Evolutionary conservation across 1,140 invertebrate species (phyloP), one percentile per base, ranked within the genome.

Genomic region (Zaprionus capensis): DNA sequence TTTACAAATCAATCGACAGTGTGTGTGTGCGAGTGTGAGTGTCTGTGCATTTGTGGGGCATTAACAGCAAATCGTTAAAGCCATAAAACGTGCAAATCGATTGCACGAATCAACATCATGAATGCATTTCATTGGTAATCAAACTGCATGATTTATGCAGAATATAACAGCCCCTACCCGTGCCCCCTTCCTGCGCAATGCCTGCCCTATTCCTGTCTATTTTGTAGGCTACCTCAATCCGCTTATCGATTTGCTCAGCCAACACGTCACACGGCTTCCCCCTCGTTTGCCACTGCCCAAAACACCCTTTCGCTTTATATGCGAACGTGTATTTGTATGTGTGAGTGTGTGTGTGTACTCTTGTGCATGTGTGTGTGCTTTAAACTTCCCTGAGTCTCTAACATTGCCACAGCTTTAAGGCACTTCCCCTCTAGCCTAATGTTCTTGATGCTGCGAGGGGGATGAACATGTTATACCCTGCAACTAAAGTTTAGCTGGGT

Each of bases 71-170:
- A 58, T 70, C 58, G 46, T 59, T 72, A 79, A 87, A 74, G 53
- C 65, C 44, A 73, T 90, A 66, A 84, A 87, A 84, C 76, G 74
- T 88, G 64, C 71, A 76, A 88, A 88, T 90, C 84, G 81, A 87
- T 90, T 69, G 83, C 70, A 78, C 80, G 75, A 83, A 87, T 74
- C 41, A 46, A 46, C 17, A 9, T 17, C n/a, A 17, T 62, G 38
- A 80, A 71, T 58, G 59, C 46, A 74, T 87, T 84, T 87, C 70
- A 87, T 75, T 71, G 68, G 68, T 68, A 75, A 80, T 80, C 84
- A 81, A 81, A 87, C 59, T 78, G 73, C 70, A 72, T 83, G 84
- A 84, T 73, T 87, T 88, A 87, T 88, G 81, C 71, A 76, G 71
- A 81, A 81, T 71, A 57, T 56, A 44, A 49, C 12, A 24, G 17